These are phyloP conservation scores for Coreius guichenoti DNA, from an alignment of 2,797 vertebrate species.

Conservation along the genomic window DNA sequence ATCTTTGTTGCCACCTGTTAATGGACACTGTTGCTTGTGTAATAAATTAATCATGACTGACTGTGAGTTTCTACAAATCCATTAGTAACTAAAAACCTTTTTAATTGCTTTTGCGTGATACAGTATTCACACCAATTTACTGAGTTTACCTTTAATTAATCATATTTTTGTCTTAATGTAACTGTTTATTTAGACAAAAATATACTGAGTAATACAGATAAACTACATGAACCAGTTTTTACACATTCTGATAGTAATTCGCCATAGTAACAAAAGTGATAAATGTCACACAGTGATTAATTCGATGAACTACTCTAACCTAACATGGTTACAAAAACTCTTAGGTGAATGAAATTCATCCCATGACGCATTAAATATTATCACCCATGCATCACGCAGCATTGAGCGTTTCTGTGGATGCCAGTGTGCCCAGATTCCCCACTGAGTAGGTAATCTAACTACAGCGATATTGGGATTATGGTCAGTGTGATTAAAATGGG, in stretches of 20 bases:
- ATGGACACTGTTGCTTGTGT: neutral
- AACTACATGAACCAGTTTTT: neutral
- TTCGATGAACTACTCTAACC: neutral
- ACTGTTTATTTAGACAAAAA: neutral
- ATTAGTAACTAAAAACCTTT: neutral
- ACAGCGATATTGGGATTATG: constrained; percentile 49
- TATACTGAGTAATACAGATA: neutral
- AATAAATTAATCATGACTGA: neutral
- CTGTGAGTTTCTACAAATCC: neutral
- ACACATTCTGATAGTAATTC: neutral
- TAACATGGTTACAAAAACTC: neutral
- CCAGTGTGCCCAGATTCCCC: constrained; percentile 22
- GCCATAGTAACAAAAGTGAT: neutral
- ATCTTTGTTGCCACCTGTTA: neutral
- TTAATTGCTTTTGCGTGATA: neutral
- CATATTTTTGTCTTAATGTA: neutral
- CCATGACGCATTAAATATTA: neutral
- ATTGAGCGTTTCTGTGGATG: constrained; percentile 5
- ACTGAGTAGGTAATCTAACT: constrained; percentile 30
- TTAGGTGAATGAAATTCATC: neutral
- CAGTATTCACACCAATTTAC: neutral
- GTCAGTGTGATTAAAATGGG: constrained; percentile 47
- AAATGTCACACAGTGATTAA: neutral
- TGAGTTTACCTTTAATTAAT: neutral
- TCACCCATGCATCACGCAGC: neutral